Conservation (phyloP, 2,113 vertebrate genomes). For the Sapajus apella region DNA sequence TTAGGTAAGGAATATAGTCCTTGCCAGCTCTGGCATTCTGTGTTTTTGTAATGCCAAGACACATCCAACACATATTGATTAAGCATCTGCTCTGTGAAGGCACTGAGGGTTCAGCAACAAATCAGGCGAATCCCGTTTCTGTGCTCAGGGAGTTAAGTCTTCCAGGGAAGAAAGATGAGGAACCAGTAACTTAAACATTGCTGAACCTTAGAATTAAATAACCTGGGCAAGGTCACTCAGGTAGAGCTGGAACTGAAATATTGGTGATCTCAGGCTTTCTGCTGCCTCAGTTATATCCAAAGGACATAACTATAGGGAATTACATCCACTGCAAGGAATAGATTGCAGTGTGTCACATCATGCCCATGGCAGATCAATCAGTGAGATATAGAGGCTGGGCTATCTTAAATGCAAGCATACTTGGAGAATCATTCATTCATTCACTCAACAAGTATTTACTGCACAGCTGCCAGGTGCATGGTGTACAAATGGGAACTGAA, state of each 20-base stretch:
- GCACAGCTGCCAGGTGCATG: not conserved
- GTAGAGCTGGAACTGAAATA: not conserved
- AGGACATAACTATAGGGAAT: not conserved
- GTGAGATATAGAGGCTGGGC: not conserved
- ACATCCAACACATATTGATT: not conserved
- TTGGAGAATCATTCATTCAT: slow-evolving; percentile 11
- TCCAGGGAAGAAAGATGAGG: not conserved
- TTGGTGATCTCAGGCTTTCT: not conserved
- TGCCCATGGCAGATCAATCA: not conserved
- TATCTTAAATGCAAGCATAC: not conserved
- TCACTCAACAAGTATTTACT: not conserved
- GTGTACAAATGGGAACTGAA: not conserved
- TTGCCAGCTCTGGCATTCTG: not conserved
- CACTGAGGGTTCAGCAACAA: not conserved
- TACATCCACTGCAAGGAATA: not conserved
- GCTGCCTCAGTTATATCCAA: not conserved
- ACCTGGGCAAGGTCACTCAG: not conserved
- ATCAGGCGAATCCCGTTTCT: not conserved
- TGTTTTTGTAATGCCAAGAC: not conserved
- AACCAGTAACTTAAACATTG: not conserved
- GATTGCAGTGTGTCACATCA: not conserved
- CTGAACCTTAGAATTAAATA: not conserved
- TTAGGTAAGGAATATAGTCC: not conserved
- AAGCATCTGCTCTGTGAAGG: not conserved
- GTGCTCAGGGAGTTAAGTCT: not conserved